These are phyloP conservation scores for Gavia stellata DNA, from an alignment of 2,113 vertebrate genomes.

Conservation along the genomic window DNA sequence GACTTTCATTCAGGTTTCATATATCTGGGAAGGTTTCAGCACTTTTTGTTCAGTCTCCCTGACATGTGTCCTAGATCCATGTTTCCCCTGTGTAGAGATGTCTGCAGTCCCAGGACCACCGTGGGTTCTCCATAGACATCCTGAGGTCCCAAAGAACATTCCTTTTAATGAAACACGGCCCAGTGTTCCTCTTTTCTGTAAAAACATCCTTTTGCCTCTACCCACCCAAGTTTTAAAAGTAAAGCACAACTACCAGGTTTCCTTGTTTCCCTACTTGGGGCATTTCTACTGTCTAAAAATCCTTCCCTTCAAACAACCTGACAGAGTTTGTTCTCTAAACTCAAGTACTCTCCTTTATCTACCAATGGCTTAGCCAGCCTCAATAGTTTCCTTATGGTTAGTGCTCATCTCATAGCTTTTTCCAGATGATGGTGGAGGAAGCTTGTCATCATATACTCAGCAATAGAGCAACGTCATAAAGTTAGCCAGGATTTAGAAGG, in stretches of 20 bases:
- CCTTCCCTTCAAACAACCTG: not conserved
- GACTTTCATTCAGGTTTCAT: not conserved
- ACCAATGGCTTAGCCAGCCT: not conserved
- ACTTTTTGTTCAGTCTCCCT: not conserved
- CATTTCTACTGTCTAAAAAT: not conserved
- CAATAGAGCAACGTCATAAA: not conserved
- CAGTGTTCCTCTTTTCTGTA: not conserved
- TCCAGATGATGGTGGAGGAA: not conserved
- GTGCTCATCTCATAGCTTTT: not conserved
- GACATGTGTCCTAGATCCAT: not conserved
- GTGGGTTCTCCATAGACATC: not conserved
- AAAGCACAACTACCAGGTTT: not conserved
- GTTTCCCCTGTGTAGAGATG: not conserved
- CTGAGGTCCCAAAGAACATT: not conserved
- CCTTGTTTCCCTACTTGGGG: not conserved
- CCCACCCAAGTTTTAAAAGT: not conserved
- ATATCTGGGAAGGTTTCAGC: not conserved
- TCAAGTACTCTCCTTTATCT: not conserved
- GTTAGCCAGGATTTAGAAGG: not conserved
- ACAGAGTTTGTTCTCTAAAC: not conserved
- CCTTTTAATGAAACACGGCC: not conserved
- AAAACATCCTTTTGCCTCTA: not conserved
- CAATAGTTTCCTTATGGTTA: not conserved
- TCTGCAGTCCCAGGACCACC: not conserved
- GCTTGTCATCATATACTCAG: not conserved